Base-by-base conservation (phyloP, 2,797 vertebrate species). In the Sebastes aleutianus region DNA sequence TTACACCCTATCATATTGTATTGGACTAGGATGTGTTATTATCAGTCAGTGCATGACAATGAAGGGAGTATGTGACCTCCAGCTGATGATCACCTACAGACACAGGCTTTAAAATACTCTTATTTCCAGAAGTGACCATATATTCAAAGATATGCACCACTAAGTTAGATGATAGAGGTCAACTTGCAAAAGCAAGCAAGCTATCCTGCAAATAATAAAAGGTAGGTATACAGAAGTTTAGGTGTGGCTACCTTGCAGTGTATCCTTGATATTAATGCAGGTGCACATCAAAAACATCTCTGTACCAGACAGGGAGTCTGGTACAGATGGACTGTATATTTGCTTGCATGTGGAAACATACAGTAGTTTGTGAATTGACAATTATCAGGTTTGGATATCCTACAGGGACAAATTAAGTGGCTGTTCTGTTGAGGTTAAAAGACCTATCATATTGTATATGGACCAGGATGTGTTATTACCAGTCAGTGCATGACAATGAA, bases 191-290 rank as follows among this genome's bases (percentile, higher is more conserved):
- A 50, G 12, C 32, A 56, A 32, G 8, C 36, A 67, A 57, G 47
- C 16, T 70, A n/a, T 63, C 7, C 26, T 65, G 36, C 32, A 43
- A 32, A 66, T 43, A 54, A 34, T 32, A 62, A 6, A 59, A 59
- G 3, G 8, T 5, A 74, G 43, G 54, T 85, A 62, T 82, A 70
- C 58, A 67, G 20, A 59, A 56, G 63, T 36, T 68, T 12, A 86
- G 83, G 82, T 90, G 82, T 87, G 88, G 78, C 76, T 82, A 59
- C 62, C 22, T 74, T 78, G 20, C 43, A 31, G n/a, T 67, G 5
- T 74, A 18, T 82, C 14, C 12, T 66, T 63, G 9, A 32, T 72
- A 62, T 74, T 26, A 20, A 18, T 74, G 11, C 43, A 86, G 32
- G 47, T 70, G 66, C 12, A 78, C 59, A 80, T 78, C 34, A 83